phyloP scores from a whole-genome alignment of 2,113 vertebrate species.

The Gnathochromis pfefferi region DNA sequence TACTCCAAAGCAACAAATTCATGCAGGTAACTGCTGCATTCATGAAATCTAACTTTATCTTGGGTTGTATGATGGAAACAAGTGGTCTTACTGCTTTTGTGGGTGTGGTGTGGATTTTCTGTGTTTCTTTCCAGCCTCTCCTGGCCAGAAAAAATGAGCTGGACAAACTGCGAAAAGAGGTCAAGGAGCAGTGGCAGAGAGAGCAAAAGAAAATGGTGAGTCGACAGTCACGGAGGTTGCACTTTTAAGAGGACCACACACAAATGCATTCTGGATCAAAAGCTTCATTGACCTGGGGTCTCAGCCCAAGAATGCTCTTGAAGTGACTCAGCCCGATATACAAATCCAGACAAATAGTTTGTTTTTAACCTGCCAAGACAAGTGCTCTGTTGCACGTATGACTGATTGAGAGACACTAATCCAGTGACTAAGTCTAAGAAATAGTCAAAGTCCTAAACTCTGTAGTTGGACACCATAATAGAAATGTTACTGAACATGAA shows the following conservation, averaged over 20 bases:
- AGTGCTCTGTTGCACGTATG: rapidly evolving
- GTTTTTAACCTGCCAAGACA: neutral
- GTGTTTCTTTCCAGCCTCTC: conserved; percentile 77
- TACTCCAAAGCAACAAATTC: conserved; percentile 93
- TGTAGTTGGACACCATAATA: neutral
- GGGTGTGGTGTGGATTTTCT: neutral
- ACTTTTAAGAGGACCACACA: neutral
- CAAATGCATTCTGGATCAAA: neutral
- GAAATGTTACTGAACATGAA: neutral
- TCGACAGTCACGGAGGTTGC: neutral
- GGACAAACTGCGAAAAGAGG: conserved; percentile 92
- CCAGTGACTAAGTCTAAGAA: neutral
- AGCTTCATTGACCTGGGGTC: neutral
- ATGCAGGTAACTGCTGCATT: conserved; percentile 76
- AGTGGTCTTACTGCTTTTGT: neutral
- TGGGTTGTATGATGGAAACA: neutral
- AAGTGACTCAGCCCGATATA: neutral
- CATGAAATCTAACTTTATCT: neutral
- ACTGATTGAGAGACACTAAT: rapidly evolving
- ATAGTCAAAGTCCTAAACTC: neutral
- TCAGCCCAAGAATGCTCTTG: neutral
- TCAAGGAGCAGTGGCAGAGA: conserved; percentile 96
- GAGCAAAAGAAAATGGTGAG: conserved; percentile 92
- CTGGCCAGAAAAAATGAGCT: conserved; percentile 88
- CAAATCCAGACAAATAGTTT: neutral